Percentiles rank a stretch among this genome's conserved stretches.
Evolutionary conservation across 2,113 vertebrate species (phyloP).

Genomic region (Polypterus senegalus): DNA sequence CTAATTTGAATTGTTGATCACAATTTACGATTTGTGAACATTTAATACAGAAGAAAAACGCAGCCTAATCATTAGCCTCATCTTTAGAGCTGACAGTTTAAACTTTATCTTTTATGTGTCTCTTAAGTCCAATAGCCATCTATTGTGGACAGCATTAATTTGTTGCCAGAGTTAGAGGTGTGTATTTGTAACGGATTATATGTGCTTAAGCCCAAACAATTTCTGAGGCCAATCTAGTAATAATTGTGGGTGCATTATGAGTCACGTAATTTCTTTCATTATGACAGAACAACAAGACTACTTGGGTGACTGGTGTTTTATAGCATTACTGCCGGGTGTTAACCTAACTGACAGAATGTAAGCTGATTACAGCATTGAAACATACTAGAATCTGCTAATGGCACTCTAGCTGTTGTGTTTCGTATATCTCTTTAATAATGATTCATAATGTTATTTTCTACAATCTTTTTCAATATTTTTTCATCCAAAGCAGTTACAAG

Average conservation of each 20-base stretch:
- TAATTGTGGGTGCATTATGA: neutral
- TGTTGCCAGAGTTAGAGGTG: neutral
- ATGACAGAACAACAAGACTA: neutral
- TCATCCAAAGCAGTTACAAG: neutral
- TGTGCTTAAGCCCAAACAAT: neutral
- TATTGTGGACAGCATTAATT: neutral
- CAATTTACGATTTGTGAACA: no score
- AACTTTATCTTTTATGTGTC: neutral
- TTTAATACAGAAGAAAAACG: no score
- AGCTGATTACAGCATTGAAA: constrained; percentile 3
- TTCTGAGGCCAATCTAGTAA: neutral
- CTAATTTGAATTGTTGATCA: no score
- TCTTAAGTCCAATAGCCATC: neutral
- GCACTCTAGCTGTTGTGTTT: neutral
- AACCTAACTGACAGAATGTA: constrained; percentile 1
- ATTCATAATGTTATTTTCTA: constrained; percentile 4
- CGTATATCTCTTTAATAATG: constrained; percentile 1
- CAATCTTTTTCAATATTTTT: neutral
- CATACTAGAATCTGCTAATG: neutral
- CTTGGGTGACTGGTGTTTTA: neutral
- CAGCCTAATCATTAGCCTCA: no score
- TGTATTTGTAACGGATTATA: neutral
- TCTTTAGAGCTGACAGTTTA: no score
- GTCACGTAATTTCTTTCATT: constrained; percentile 6
- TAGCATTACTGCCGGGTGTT: neutral